Conservation (phyloP, 2,113 vertebrate genomes). For the Cottus gobio region DNA sequence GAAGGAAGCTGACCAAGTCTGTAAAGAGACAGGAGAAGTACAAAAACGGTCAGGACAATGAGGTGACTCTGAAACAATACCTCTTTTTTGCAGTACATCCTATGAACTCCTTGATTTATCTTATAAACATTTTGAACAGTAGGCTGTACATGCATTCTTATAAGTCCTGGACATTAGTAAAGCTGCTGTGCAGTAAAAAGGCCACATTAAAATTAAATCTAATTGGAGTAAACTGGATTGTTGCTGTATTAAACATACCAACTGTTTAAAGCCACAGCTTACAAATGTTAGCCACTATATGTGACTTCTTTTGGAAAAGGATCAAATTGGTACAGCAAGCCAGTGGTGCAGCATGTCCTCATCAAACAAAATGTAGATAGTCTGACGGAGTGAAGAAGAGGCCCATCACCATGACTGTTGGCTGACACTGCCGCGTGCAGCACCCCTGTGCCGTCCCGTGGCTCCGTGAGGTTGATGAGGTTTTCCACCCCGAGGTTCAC, state of each 20-base stretch:
- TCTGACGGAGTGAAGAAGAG: not conserved
- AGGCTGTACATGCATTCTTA: not conserved
- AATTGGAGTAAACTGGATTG: not conserved
- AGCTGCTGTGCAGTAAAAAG: not conserved
- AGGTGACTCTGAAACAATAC: not conserved
- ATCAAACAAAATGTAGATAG: not conserved
- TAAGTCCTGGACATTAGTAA: not conserved
- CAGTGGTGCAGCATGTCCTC: not conserved
- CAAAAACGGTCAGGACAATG: not conserved
- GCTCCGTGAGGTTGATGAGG: slow-evolving; percentile 91
- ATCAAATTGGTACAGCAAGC: not conserved
- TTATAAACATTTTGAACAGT: not conserved
- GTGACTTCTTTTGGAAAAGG: not conserved
- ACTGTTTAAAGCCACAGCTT: not conserved
- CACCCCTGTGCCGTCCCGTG: slow-evolving; percentile 83
- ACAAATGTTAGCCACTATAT: not conserved
- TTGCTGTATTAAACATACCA: not conserved
- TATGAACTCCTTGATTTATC: not conserved
- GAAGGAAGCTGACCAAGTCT: slow-evolving; percentile 88
- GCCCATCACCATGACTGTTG: slow-evolving; percentile 81
- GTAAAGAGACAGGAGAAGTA: not conserved
- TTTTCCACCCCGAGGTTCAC: slow-evolving; percentile 83
- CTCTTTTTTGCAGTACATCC: not conserved
- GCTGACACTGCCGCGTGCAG: slow-evolving; percentile 87
- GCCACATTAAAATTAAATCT: not conserved